Percentiles rank a stretch among this genome's conserved stretches.
Conservation (phyloP, 1,140 invertebrate species). For the Ditylenchus dipsaci region DNA sequence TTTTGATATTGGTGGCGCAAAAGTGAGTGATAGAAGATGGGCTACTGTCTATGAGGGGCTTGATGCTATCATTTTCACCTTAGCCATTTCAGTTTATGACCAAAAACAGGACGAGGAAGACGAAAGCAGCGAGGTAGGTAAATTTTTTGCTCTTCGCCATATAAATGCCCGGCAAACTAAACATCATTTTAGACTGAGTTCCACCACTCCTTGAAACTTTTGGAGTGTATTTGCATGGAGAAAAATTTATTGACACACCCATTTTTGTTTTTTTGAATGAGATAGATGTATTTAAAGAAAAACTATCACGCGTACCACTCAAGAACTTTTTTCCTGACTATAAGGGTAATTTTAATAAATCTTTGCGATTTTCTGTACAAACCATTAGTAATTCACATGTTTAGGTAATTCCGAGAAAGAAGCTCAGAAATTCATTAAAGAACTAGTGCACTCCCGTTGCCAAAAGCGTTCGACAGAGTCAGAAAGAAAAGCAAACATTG, state of each 20-base stretch:
- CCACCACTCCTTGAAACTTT: slow-evolving; percentile 1
- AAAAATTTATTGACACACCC: slow-evolving; percentile 1
- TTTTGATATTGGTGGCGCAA: slow-evolving; percentile 15
- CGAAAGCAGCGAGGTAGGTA: not conserved
- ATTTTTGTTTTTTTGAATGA: slow-evolving; percentile 7
- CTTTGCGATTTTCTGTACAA: too few relatives aligned
- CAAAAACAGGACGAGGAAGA: not conserved
- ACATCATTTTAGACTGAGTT: slow-evolving; percentile 5
- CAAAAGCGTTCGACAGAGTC: not conserved
- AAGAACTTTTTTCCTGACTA: not conserved
- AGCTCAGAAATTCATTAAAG: not conserved
- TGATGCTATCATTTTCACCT: slow-evolving; percentile 12
- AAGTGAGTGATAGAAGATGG: not conserved
- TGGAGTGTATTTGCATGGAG: not conserved
- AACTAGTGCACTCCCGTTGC: not conserved
- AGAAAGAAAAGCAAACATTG: not conserved
- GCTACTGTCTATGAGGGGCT: not conserved
- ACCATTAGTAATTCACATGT: not conserved
- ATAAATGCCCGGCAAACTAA: not conserved
- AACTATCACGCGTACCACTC: not conserved
- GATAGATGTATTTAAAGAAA: slow-evolving; percentile 5
- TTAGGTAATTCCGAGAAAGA: slow-evolving; percentile 8
- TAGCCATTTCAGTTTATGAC: slow-evolving; percentile 5
- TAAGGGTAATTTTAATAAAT: slow-evolving; percentile 3
- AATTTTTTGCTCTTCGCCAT: not conserved